A percentile compares a stretch with the other conserved stretches of the same genome.
phyloP scores from a whole-genome alignment of 1,140 invertebrate genomes.

The Samia ricini region DNA sequence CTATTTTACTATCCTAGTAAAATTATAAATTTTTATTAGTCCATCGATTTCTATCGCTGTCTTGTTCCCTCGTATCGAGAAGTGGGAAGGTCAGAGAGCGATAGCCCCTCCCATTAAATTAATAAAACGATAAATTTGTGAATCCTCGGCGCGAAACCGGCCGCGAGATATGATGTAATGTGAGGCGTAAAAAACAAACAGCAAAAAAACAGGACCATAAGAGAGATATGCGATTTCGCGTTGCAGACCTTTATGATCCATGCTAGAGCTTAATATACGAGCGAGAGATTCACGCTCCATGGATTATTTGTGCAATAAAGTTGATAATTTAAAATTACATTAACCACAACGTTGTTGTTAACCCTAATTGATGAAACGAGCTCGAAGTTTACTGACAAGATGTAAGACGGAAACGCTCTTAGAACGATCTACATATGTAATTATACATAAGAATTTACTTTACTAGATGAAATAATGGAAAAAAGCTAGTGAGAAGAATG shows the following conservation, averaged over 20 bases:
- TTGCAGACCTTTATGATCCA: slow-evolving; percentile 55
- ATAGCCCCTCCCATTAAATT: slow-evolving; percentile 71
- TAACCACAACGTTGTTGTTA: slow-evolving; percentile 49
- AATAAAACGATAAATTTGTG: slow-evolving; percentile 72
- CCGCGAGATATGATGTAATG: slow-evolving; percentile 60
- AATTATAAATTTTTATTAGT: slow-evolving; percentile 63
- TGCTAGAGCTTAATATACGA: slow-evolving; percentile 54
- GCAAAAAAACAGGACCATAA: slow-evolving; percentile 54
- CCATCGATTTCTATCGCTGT: slow-evolving; percentile 45
- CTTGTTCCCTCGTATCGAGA: slow-evolving; percentile 52
- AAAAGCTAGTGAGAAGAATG: too few species aligned
- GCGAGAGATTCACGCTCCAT: slow-evolving; percentile 48
- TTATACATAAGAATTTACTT: neutral
- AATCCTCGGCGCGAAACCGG: slow-evolving; percentile 53
- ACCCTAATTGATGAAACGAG: slow-evolving; percentile 35
- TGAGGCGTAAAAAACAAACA: slow-evolving; percentile 65
- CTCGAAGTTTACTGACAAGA: slow-evolving; percentile 15
- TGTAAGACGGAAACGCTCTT: slow-evolving; percentile 11
- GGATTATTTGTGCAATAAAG: slow-evolving; percentile 60
- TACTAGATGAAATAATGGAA: too few species aligned
- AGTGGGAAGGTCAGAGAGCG: slow-evolving; percentile 59
- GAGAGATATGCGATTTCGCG: slow-evolving; percentile 51
- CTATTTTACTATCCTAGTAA: slow-evolving; percentile 72
- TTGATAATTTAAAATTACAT: slow-evolving; percentile 64
- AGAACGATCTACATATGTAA: neutral